Conservation (phyloP, 2,888 invertebrate genomes). For the Cataglyphis albicans region DNA sequence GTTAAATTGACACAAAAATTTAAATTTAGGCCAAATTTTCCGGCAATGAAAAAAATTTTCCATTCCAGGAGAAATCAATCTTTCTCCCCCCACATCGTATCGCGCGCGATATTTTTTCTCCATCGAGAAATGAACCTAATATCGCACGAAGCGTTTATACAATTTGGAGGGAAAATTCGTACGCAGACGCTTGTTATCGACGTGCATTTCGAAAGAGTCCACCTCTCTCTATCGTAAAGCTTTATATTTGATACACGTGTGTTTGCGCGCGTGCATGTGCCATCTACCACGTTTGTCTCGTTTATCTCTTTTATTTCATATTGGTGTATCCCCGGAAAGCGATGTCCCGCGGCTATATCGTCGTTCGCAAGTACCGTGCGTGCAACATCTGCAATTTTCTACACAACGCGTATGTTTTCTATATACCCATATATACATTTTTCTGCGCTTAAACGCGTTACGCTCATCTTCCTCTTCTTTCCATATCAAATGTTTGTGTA, state of each 20-base stretch:
- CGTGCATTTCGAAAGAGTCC: conserved; percentile 27
- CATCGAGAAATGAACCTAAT: conserved; percentile 46
- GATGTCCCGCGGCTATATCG: conserved; percentile 51
- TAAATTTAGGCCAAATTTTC: too few species aligned
- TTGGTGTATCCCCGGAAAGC: conserved; percentile 61
- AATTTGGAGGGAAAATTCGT: conserved; percentile 58
- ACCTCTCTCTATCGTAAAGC: conserved; percentile 51
- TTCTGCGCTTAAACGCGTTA: conserved; percentile 39
- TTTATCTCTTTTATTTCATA: conserved; percentile 68
- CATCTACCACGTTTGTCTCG: conserved; percentile 45
- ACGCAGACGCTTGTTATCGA: conserved; percentile 65
- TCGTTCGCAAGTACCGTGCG: conserved; percentile 47
- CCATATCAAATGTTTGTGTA: conserved; percentile 47
- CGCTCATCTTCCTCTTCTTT: conserved; percentile 45
- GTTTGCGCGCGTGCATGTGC: neutral
- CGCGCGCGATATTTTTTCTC: conserved; percentile 27
- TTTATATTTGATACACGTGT: conserved; percentile 19
- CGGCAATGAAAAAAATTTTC: too few species aligned
- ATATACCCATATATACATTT: conserved; percentile 21
- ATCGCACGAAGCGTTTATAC: conserved; percentile 52
- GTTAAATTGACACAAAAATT: too few species aligned
- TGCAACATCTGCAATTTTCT: conserved; percentile 57
- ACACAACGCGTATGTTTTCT: conserved; percentile 23
- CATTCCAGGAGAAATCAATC: conserved; percentile 14
- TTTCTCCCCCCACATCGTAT: neutral